phyloP scores from a whole-genome alignment of 2,113 vertebrate species.

The Dicentrarchus labrax region DNA sequence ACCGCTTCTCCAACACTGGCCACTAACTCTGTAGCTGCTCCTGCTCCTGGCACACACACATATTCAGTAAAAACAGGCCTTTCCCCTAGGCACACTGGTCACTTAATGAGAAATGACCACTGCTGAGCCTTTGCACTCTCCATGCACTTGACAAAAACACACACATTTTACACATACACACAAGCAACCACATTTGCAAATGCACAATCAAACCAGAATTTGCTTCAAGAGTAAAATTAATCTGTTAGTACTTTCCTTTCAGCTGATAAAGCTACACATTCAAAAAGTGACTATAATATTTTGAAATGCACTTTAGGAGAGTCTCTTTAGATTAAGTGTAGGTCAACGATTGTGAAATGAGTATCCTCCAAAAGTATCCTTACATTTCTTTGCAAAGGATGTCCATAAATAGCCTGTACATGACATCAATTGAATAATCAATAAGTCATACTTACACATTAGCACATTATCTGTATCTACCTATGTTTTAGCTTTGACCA shows the following conservation, averaged over 20 bases:
- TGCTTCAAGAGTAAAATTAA: conserved; percentile 27
- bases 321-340: conserved; percentile 25
- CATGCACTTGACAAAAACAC: conserved; percentile 8
- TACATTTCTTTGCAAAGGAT: background rate
- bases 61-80: conserved; percentile 33
- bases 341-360: background rate
- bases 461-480: background rate
- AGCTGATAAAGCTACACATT: conserved; percentile 17
- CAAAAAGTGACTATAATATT: conserved; percentile 18
- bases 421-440: conserved; percentile 46
- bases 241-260: conserved; percentile 22
- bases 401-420: background rate
- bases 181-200: background rate
- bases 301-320: conserved; percentile 5
- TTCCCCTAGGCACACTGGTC: conserved; percentile 50
- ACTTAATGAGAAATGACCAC: conserved; percentile 71
- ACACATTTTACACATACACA: conserved; percentile 26
- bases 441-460: conserved; percentile 31
- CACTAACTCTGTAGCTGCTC: conserved; percentile 20
- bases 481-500: conserved; percentile 19
- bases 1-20: conserved; percentile 34
- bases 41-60: conserved; percentile 42
- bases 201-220: conserved; percentile 24
- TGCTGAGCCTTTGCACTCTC: conserved; percentile 44
- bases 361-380: background rate